Evolutionary conservation across 2,113 vertebrate species (phyloP).

Genomic region (Ptychochromis oligacanthus): DNA sequence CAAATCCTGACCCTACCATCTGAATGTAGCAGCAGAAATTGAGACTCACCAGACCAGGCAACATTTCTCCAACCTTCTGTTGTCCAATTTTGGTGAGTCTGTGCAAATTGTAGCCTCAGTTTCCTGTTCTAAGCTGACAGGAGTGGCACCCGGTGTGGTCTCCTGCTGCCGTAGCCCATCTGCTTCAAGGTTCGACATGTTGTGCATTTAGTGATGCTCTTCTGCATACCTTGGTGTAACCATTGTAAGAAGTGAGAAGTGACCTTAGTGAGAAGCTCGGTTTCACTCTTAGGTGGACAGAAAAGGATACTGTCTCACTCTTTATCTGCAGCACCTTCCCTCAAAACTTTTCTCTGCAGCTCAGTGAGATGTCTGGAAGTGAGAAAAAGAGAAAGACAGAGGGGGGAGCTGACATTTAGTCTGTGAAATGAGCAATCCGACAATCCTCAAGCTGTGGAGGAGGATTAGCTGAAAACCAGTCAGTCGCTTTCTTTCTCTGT

Average conservation of each 20-base stretch:
- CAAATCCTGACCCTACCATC: no score
- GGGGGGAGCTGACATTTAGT: slow-evolving; percentile 42
- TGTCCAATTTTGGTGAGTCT: neutral
- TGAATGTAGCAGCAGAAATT: neutral
- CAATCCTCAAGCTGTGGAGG: slow-evolving; percentile 32
- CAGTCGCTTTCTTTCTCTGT: slow-evolving; percentile 42
- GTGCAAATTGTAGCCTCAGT: neutral
- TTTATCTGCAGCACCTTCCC: slow-evolving; percentile 15
- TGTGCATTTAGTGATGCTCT: neutral
- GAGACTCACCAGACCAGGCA: neutral
- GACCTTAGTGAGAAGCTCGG: slow-evolving; percentile 11
- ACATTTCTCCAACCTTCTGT: neutral
- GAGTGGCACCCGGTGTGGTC: fast-evolving
- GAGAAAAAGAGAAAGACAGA: neutral
- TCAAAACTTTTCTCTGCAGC: neutral
- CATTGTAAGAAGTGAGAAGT: no score
- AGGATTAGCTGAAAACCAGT: slow-evolving; percentile 62
- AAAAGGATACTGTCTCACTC: neutral
- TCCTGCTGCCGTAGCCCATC: neutral
- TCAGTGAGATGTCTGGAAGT: neutral
- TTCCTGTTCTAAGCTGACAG: neutral
- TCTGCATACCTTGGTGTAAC: no score
- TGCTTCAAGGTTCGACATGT: neutral
- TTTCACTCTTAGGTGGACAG: slow-evolving; percentile 23
- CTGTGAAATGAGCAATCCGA: slow-evolving; percentile 60